These are phyloP conservation scores for Zygaena filipendulae DNA, from an alignment of 2,888 invertebrate genomes.

Conservation along the genomic window DNA sequence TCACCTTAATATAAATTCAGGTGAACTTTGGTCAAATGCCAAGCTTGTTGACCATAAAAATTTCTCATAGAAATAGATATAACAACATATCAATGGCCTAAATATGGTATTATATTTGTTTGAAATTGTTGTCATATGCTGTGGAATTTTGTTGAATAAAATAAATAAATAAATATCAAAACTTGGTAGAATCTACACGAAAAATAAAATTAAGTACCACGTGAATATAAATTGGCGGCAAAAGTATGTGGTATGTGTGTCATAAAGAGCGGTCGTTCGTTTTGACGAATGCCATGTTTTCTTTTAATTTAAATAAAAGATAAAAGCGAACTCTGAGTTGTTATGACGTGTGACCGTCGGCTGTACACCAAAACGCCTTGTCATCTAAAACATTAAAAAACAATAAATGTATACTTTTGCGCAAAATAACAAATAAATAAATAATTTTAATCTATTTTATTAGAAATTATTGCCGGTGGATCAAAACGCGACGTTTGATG, in stretches of 20 bases:
- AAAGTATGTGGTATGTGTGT: conserved; percentile 22
- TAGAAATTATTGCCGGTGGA: too few species aligned
- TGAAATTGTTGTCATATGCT: too few species aligned
- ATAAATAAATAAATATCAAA: too few species aligned
- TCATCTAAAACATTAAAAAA: conserved; percentile 50
- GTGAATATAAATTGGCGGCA: conserved; percentile 34
- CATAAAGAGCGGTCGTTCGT: conserved; percentile 23
- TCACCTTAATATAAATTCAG: too few species aligned
- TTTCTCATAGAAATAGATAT: too few species aligned
- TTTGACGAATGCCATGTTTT: conserved; percentile 29
- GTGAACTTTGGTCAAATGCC: too few species aligned
- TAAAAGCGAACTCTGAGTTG: conserved; percentile 32
- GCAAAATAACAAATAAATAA: conserved; percentile 27
- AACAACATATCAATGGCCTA: too few species aligned
- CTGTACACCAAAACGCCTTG: conserved; percentile 33
- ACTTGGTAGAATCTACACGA: too few species aligned
- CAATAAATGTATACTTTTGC: conserved; percentile 42
- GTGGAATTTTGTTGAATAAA: too few species aligned
- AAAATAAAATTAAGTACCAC: too few species aligned
- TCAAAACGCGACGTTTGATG: neutral
- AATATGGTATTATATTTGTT: too few species aligned
- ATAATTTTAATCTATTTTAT: conserved; percentile 18
- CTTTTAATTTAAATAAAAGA: conserved; percentile 35
- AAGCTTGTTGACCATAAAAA: too few species aligned
- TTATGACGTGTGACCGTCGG: conserved; percentile 39